These are phyloP conservation scores for Bufo gargarizans DNA, from an alignment of 2,113 vertebrate genomes.

Conservation along the genomic window DNA sequence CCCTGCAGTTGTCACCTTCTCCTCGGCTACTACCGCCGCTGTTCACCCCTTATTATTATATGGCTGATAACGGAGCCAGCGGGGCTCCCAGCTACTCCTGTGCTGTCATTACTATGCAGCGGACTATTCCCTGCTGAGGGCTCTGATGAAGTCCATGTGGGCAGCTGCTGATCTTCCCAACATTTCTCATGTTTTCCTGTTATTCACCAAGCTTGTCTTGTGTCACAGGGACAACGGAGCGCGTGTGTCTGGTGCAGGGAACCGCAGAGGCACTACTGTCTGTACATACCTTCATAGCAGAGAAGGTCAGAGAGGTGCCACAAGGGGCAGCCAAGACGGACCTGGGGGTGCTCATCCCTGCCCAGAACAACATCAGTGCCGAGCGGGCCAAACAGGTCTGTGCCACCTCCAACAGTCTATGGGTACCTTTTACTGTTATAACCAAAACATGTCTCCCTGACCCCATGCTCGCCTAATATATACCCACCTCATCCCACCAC, in stretches of 20 bases:
- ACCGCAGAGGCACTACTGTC: slow-evolving; percentile 89
- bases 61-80: not conserved
- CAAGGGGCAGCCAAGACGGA: slow-evolving; percentile 89
- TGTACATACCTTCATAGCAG: slow-evolving; percentile 91
- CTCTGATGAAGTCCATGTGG: not conserved
- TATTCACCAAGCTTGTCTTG: not conserved
- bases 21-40: not conserved
- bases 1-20: not conserved
- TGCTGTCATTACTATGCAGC: no score
- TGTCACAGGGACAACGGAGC: slow-evolving; percentile 88
- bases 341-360: slow-evolving; percentile 88
- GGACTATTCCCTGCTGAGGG: not conserved
- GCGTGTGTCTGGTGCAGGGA: slow-evolving; percentile 91
- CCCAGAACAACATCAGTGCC: slow-evolving; percentile 91
- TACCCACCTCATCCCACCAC: no score
- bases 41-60: not conserved
- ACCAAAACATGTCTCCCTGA: no score
- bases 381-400: slow-evolving; percentile 91
- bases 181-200: not conserved
- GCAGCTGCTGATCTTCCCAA: not conserved
- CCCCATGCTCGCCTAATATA: not conserved
- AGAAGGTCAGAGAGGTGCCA: slow-evolving; percentile 92
- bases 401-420: not conserved
- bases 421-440: no score
- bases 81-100: not conserved